phyloP scores from a whole-genome alignment of 2,888 invertebrate species.

The Dendrolimus pini region DNA sequence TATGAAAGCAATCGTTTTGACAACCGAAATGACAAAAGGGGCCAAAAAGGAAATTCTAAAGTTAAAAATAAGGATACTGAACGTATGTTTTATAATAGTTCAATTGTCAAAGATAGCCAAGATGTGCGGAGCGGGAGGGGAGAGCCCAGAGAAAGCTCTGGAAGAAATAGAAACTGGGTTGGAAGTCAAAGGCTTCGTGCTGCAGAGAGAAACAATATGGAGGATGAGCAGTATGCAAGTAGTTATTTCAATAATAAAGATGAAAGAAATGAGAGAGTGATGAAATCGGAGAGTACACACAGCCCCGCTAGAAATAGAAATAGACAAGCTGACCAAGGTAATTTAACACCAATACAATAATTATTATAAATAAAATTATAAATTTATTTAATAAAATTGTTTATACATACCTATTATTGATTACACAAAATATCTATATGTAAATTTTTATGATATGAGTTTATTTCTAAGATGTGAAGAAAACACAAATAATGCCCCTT shows the following conservation, averaged over 20 bases:
- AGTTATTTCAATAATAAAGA: constrained; percentile 43
- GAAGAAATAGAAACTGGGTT: constrained; percentile 41
- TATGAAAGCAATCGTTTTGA: constrained; percentile 17
- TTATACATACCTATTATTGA: neutral
- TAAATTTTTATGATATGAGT: too few relatives aligned
- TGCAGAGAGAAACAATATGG: constrained; percentile 39
- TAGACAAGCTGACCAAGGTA: constrained; percentile 35
- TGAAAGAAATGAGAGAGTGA: constrained; percentile 28
- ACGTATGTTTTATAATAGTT: constrained; percentile 60
- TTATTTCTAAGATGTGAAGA: too few relatives aligned
- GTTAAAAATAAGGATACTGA: constrained; percentile 51
- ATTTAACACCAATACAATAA: constrained; percentile 9
- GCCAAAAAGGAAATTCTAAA: constrained; percentile 48
- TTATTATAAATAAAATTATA: neutral
- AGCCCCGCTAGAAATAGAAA: constrained; percentile 43
- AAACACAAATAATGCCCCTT: too few relatives aligned
- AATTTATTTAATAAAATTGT: neutral
- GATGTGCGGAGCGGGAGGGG: constrained; percentile 49
- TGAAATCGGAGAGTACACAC: constrained; percentile 28
- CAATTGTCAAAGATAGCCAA: constrained; percentile 48
- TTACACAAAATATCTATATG: neutral
- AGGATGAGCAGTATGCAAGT: constrained; percentile 64
- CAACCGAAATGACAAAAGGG: constrained; percentile 31
- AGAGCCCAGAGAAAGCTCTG: constrained; percentile 27
- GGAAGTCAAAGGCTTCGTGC: constrained; percentile 51